phyloP scores from a whole-genome alignment of 2,113 vertebrate genomes.

The Oryctolagus cuniculus region mOryCun1.1 NC_091445.1:51084501-51085000 shows the following conservation, averaged over 20 bases:
- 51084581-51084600: background rate
- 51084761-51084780: background rate
- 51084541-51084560: background rate
- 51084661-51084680: background rate
- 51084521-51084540: background rate
- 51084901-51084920: background rate
- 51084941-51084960: background rate
- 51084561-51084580: background rate
- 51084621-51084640: background rate
- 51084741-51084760: background rate
- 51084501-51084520: background rate
- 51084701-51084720: background rate
- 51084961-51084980: background rate
- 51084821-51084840: background rate
- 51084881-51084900: background rate
- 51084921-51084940: background rate
- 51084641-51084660: background rate
- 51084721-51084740: background rate
- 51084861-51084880: background rate
- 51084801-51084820: background rate
- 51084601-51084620: background rate
- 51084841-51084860: rapidly evolving
- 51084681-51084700: background rate
- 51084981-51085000: background rate
- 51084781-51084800: background rate